Evolutionary conservation across 2,113 vertebrate species (phyloP).

Genomic region (Solenodon paradoxus): DNA sequence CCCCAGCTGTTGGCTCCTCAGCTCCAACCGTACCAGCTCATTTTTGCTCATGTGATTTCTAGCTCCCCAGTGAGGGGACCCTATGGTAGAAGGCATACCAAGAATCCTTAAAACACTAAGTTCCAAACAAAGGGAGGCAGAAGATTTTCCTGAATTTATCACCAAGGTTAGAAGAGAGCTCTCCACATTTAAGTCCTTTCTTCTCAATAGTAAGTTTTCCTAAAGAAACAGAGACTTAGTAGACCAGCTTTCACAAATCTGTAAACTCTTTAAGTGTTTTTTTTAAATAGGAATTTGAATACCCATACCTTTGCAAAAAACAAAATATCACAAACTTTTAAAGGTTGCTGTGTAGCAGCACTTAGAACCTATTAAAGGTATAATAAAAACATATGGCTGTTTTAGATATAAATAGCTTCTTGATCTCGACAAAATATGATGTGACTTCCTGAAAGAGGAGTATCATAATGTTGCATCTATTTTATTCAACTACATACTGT

Average conservation of each 20-base stretch:
- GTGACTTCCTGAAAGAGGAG: background rate
- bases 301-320: background rate
- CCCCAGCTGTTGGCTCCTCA: fast-evolving
- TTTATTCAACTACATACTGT: background rate
- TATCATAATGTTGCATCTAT: background rate
- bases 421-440: background rate
- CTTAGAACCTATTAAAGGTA: background rate
- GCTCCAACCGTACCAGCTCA: background rate
- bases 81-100: background rate
- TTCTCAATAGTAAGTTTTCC: background rate
- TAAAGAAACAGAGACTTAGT: background rate
- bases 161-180: background rate
- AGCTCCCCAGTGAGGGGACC: background rate
- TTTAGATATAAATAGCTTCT: constrained; percentile 8
- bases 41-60: background rate
- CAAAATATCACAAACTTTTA: background rate
- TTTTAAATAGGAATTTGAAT: background rate
- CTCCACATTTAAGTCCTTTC: background rate
- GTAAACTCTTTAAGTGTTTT: background rate
- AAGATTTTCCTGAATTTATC: too few relatives aligned
- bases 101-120: background rate
- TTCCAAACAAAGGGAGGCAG: background rate
- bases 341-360: background rate
- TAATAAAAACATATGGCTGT: background rate
- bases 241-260: background rate